Evolutionary conservation across 2,113 vertebrate species (phyloP).

Genomic region (Haliaeetus leucogaster): DNA sequence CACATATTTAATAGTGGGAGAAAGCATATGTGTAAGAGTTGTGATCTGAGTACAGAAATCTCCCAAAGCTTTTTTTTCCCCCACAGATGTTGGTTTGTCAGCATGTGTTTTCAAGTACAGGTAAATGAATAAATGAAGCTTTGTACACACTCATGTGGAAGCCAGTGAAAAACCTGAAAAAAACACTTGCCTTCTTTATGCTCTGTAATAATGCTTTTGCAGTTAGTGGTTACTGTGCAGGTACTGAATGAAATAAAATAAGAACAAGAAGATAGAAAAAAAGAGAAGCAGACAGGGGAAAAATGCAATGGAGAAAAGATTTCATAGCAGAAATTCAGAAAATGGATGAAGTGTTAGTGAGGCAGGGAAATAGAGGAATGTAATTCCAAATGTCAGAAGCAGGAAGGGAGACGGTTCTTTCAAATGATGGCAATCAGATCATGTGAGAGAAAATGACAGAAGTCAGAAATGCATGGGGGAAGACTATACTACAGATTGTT

Average conservation of each 20-base stretch:
- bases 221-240: not conserved
- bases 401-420: not conserved
- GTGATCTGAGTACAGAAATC: not conserved
- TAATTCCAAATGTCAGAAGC: not conserved
- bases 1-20: not conserved
- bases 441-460: not conserved
- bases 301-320: not conserved
- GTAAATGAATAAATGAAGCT: not conserved
- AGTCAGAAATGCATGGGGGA: not conserved
- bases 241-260: not conserved
- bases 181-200: not conserved
- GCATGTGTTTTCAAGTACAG: not conserved
- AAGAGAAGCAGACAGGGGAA: not conserved
- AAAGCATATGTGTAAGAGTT: not conserved
- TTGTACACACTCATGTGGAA: not conserved
- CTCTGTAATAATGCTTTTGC: not conserved
- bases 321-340: not conserved
- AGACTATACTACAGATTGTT: not conserved
- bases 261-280: not conserved
- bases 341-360: not conserved
- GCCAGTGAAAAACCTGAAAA: fast-evolving
- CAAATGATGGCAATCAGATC: not conserved
- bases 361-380: not conserved
- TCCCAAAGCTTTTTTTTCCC: not conserved
- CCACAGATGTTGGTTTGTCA: not conserved